Base-by-base conservation (phyloP, 2,888 invertebrate genomes). In the Hyposoter dolosus region DNA sequence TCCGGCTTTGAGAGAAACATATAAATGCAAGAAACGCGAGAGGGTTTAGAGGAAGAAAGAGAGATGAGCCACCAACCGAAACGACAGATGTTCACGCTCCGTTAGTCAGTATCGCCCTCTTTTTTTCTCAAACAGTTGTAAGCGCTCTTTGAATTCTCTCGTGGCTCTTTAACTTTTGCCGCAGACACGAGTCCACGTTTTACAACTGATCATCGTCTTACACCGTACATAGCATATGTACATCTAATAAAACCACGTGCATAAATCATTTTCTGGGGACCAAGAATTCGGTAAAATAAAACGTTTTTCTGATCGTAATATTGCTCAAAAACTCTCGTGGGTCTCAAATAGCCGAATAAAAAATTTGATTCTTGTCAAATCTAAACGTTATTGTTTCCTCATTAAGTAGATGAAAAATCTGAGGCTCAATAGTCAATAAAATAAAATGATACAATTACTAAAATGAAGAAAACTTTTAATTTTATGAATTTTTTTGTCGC, bases 11-110 rank as follows among this genome's bases (percentile, higher is more conserved):
- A 68, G 76, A 71, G 80, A 72, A 77, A 71, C 80, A 45, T 65
- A 53, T 35, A 43, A 15, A 56, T 15, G 4, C 1, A 23, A 19
- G 1, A 60, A 60, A 56, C 9, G 40, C 40, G 40, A 40, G 56
- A 56, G 56, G 23, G 56, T 56, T 56, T 12, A 12, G 12, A 56
- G 53, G 65, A 43, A 66, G 40, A 40, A 43, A 45, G 65, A 56
- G n/a, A 65, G 71, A 77, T 66, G 72, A 71, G 53, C n/a, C 47
- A 19, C 53, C 10, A 19, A 78, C 56, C 60, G 68, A 84, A 82
- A 81, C 80, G 83, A 82, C 85, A 85, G 82, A 85, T 85, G 85
- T 85, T 85, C 82, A 72, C 68, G 82, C 74, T 78, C 66, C 66
- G 68, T 50, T 79, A 71, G 28, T 40, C 72, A 74, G 45, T 69